A percentile compares a stretch with the other conserved stretches of the same genome.
These are phyloP conservation scores for Ptiloglossa arizonensis DNA, from an alignment of 1,140 invertebrate species.

Conservation along the genomic window DNA sequence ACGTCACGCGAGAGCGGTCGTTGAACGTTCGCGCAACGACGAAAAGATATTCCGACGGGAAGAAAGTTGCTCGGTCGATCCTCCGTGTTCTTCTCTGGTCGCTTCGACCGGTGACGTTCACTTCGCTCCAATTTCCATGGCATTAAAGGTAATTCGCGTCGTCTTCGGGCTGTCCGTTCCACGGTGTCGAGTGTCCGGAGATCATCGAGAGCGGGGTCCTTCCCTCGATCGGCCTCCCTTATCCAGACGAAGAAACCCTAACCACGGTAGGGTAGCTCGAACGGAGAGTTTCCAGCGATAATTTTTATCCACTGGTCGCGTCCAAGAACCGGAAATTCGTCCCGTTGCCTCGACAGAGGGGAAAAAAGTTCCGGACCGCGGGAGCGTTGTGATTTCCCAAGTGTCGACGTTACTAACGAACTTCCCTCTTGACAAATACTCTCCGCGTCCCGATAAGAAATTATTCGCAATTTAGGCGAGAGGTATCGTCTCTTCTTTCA, in stretches of 20 bases:
- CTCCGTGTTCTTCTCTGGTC: not conserved
- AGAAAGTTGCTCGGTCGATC: not conserved
- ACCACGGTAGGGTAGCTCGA: too few species aligned
- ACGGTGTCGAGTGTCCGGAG: not conserved
- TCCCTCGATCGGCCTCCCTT: not conserved
- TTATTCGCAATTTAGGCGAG: not conserved
- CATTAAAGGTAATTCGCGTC: not conserved
- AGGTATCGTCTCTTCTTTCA: too few species aligned
- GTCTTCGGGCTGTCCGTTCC: not conserved
- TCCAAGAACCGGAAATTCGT: not conserved
- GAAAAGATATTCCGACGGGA: not conserved
- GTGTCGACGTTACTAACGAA: not conserved
- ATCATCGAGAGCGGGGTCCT: not conserved
- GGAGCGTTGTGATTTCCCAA: not conserved
- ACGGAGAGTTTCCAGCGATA: not conserved
- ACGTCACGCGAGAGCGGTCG: not conserved
- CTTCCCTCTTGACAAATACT: not conserved
- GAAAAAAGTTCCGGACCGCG: not conserved
- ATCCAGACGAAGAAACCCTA: too few species aligned
- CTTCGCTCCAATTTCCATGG: constrained; percentile 10
- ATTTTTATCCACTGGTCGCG: not conserved
- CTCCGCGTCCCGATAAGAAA: not conserved
- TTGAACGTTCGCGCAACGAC: not conserved
- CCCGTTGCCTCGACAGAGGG: not conserved
- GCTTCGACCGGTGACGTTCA: not conserved